Base-by-base conservation (phyloP, 2,113 vertebrate species). In the Puntigrus tetrazona region DNA sequence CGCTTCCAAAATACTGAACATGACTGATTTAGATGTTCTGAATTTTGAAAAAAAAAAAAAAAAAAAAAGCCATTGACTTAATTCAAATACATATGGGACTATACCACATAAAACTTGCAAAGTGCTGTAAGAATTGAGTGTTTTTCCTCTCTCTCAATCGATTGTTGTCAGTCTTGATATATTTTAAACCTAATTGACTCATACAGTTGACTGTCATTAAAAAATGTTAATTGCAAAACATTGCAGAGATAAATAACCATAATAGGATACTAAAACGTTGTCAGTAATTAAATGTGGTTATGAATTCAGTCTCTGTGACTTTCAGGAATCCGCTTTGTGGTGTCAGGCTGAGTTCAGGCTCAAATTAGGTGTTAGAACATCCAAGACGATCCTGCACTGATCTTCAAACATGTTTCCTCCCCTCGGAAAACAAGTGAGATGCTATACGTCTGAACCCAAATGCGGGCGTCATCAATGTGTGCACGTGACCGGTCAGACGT, bases 261-360 rank as follows among this genome's bases (percentile, higher is more conserved):
- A 87, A 85, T 79, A 43, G 45, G 65, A 85, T 73, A 20, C 50
- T 85, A 31, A 84, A 84, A 25, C 8, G 36, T 87, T 72, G 72
- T 84, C 50, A 77, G 70, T 36, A 10, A 57, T 82, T 63, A 79
- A 87, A 78, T 78, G 79, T 69, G 52, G 86, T 82, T 85, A 34
- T 74, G 67, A n/a, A 50, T 43, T 16, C 65, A 83, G 78, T 43
- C 43, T 78, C 20, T 55, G 36, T 45, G 73, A 78, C 61, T 72
- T 70, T 43, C 10, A 78, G 82, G 70, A 84, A 77, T 77, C 77
- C 22, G 20, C 45, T 63, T 57, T 63, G 65, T 84, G 73, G 75
- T 78, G 84, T 85, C 79, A 82, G 69, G n/a, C 78, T n/a, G n/a
- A 85, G 79, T 87, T 85, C 65, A 81, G 57, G 61, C 81, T 65